Conservation (phyloP, 1,140 invertebrate genomes). For the Drosophila murphyi region DNA sequence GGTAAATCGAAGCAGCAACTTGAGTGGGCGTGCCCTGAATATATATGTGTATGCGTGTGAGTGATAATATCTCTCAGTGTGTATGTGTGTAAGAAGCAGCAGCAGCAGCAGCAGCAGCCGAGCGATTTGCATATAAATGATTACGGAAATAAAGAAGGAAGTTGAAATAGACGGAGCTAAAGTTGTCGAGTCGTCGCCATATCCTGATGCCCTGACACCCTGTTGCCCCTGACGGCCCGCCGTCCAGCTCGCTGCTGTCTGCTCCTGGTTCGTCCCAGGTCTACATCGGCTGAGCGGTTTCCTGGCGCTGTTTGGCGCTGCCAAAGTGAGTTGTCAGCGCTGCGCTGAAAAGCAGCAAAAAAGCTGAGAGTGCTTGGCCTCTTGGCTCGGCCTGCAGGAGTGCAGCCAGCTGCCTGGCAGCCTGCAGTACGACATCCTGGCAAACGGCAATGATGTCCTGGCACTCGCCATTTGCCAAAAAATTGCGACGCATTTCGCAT, state of each 20-base stretch:
- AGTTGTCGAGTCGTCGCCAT: constrained; percentile 42
- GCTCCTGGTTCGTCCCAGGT: neutral
- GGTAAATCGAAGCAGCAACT: constrained; percentile 69
- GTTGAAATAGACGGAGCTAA: constrained; percentile 74
- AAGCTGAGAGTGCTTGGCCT: neutral
- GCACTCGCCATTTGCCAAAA: constrained; percentile 17
- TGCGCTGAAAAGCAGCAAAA: neutral
- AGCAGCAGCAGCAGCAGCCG: constrained; percentile 50
- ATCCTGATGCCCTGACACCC: neutral
- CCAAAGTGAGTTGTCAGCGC: no score
- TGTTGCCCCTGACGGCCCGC: neutral
- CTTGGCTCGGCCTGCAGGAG: neutral
- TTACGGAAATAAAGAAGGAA: constrained; percentile 82
- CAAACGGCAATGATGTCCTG: constrained; percentile 22
- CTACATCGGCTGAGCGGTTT: neutral
- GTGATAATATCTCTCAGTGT: constrained; percentile 9
- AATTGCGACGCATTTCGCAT: constrained; percentile 57
- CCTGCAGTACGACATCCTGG: constrained; percentile 21
- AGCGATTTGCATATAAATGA: constrained; percentile 82
- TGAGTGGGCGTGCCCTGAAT: constrained; percentile 34
- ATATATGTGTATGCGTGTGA: constrained; percentile 26
- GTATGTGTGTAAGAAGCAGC: constrained; percentile 41
- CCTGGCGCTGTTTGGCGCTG: neutral
- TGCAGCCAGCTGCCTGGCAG: constrained; percentile 1
- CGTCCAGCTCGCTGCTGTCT: neutral